A percentile compares a stretch with the other conserved stretches of the same genome.
Conservation (phyloP, 2,113 vertebrate species). For the Brachyhypopomus occidentalis region DNA sequence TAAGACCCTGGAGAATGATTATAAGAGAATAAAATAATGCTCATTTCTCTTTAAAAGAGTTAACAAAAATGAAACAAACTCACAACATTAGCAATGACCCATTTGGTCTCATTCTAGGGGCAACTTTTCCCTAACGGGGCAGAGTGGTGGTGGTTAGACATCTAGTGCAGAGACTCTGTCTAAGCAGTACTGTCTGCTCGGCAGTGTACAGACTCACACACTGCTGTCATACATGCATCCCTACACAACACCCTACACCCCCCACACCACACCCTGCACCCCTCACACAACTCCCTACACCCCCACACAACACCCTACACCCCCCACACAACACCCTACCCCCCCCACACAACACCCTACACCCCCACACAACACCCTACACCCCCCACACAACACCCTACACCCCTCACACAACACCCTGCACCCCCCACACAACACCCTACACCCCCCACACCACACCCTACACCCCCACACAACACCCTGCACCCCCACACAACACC, state of each 20-base stretch:
- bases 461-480: too few species aligned
- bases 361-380: too few species aligned
- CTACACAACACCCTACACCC: too few species aligned
- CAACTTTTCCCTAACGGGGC: too few species aligned
- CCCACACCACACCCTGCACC: neutral
- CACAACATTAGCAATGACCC: too few species aligned
- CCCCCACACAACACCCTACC: neutral
- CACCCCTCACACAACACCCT: neutral
- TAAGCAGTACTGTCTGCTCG: neutral
- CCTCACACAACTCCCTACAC: too few species aligned
- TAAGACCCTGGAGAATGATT: neutral
- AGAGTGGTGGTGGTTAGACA: too few species aligned
- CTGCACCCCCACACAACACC: neutral
- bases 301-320: too few species aligned
- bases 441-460: too few species aligned
- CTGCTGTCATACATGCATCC: neutral
- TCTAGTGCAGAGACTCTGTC: too few species aligned
- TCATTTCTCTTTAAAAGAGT: neutral
- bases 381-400: neutral
- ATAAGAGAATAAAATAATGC: neutral
- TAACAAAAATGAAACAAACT: neutral
- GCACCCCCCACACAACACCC: neutral
- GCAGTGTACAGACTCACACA: neutral
- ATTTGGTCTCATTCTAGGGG: too few species aligned
- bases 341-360: too few species aligned